phyloP scores from a whole-genome alignment of 1,140 invertebrate genomes.

The Solenopsis fugax region DNA sequence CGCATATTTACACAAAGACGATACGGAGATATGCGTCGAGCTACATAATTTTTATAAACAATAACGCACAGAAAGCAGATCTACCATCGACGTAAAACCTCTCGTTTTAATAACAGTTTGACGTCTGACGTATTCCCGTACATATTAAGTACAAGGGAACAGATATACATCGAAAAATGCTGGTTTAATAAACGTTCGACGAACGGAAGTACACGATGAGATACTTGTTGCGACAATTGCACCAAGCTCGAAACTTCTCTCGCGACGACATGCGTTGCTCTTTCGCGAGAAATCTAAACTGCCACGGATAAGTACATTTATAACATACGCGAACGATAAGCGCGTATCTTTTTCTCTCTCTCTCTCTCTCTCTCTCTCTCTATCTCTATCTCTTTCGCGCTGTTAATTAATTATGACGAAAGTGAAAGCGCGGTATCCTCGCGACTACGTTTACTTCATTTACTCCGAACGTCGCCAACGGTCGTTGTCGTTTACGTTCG shows the following conservation, averaged over 20 bases:
- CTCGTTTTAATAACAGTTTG: background rate
- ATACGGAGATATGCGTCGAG: conserved; percentile 1
- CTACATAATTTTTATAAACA: conserved; percentile 29
- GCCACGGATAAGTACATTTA: conserved; percentile 17
- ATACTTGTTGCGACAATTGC: background rate
- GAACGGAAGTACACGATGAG: background rate
- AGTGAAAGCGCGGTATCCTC: conserved; percentile 33
- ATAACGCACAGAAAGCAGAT: background rate
- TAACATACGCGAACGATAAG: conserved; percentile 21
- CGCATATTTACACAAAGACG: background rate
- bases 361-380: background rate
- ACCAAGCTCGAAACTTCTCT: background rate
- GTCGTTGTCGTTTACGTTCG: conserved; percentile 37
- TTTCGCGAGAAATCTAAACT: conserved; percentile 31
- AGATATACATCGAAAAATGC: background rate
- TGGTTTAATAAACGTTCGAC: background rate
- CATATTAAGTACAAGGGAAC: background rate
- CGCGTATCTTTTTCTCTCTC: background rate
- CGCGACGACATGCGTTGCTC: background rate
- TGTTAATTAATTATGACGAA: conserved; percentile 52
- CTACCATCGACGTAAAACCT: background rate
- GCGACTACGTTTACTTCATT: conserved; percentile 20
- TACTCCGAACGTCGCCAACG: conserved; percentile 25
- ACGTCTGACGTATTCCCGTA: background rate
- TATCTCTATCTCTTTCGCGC: background rate